These are phyloP conservation scores for Mormoops blainvillei DNA, from an alignment of 2,113 vertebrate species.

Conservation along the genomic window DNA sequence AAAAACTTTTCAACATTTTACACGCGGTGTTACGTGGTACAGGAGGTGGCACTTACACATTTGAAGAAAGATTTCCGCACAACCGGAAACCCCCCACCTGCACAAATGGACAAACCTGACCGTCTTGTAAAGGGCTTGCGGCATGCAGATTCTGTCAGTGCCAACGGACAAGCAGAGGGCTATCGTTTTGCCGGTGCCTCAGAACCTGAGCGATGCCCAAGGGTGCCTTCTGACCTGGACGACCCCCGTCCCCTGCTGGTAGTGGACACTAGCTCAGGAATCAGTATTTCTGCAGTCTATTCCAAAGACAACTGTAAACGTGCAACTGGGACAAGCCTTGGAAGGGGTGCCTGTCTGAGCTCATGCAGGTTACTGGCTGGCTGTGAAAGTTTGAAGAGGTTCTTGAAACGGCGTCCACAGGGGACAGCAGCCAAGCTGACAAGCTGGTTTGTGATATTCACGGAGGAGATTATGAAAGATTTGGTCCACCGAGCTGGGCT, in stretches of 20 bases:
- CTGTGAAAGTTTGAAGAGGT: constrained; percentile 88
- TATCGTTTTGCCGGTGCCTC: constrained; percentile 87
- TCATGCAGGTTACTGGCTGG: constrained; percentile 85
- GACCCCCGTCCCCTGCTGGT: constrained; percentile 84
- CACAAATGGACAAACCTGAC: constrained; percentile 89
- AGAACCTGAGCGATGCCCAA: constrained; percentile 86
- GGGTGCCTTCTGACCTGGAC: constrained; percentile 86
- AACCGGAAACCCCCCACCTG: constrained; percentile 86
- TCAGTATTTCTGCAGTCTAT: constrained; percentile 86
- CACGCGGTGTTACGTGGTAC: constrained; percentile 87
- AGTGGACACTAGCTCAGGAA: constrained; percentile 85
- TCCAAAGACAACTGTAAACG: constrained; percentile 86
- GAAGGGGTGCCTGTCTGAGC: constrained; percentile 85
- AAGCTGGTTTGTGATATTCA: constrained; percentile 86
- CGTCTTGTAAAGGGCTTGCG: constrained; percentile 87
- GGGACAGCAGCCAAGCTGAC: constrained; percentile 84
- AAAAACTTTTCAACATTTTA: constrained; percentile 84
- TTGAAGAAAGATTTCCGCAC: constrained; percentile 87
- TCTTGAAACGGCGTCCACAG: constrained; percentile 86
- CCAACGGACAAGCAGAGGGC: constrained; percentile 87
- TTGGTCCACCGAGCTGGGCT: constrained; percentile 85
- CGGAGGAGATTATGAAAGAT: constrained; percentile 85
- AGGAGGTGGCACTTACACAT: constrained; percentile 85
- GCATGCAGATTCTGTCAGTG: constrained; percentile 86
- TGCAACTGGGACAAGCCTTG: constrained; percentile 86